Evolutionary conservation across 2,888 invertebrate genomes (phyloP).

Genomic region (Ectobius pallidus): DNA sequence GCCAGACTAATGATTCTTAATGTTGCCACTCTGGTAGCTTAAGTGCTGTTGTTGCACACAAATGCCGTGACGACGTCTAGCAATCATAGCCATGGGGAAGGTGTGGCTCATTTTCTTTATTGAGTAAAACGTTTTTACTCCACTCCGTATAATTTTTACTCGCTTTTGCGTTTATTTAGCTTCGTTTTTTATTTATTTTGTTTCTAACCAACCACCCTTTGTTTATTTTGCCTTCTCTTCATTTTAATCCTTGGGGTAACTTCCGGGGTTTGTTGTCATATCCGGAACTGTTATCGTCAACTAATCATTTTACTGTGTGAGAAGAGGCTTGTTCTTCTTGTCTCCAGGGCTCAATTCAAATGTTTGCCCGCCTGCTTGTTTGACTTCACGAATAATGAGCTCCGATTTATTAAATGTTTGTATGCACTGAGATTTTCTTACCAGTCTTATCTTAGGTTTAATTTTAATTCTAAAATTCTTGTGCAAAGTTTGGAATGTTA

Average conservation of each 20-base stretch:
- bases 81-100: constrained; percentile 13
- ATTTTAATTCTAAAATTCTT: too few species aligned
- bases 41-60: neutral
- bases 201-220: neutral
- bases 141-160: neutral
- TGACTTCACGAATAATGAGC: too few species aligned
- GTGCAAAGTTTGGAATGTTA: too few species aligned
- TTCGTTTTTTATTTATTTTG: neutral
- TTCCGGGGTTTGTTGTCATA: constrained; percentile 32
- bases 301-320: constrained; percentile 14
- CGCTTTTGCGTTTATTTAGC: neutral
- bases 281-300: constrained; percentile 35
- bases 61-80: neutral
- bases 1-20: neutral
- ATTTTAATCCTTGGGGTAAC: constrained; percentile 20
- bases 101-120: constrained; percentile 33
- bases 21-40: neutral
- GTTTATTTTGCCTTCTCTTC: neutral
- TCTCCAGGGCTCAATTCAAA: neutral
- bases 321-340: neutral
- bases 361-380: neutral
- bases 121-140: constrained; percentile 8
- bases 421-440: too few species aligned
- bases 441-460: too few species aligned
- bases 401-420: too few species aligned